phyloP scores from a whole-genome alignment of 2,888 invertebrate species.

The Spodoptera littoralis region DNA sequence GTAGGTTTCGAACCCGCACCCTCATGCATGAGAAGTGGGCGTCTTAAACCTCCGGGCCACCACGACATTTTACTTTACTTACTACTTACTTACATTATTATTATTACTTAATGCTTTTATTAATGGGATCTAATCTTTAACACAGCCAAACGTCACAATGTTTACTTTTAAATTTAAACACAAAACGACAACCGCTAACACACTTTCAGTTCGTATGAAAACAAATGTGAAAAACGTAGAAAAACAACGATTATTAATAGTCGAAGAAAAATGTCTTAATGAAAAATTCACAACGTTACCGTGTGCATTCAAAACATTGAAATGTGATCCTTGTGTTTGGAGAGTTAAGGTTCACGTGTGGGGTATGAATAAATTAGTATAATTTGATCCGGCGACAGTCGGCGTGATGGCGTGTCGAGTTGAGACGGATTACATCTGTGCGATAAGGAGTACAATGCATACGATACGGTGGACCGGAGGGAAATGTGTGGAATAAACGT shows the following conservation, averaged over 20 bases:
- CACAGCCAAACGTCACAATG: neutral
- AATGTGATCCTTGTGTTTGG: conserved; percentile 53
- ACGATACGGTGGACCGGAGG: neutral
- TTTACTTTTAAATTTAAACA: neutral
- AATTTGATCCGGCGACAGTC: conserved; percentile 67
- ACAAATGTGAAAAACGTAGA: conserved; percentile 29
- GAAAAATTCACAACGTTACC: conserved; percentile 46
- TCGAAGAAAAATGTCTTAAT: conserved; percentile 56
- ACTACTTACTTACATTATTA: no score
- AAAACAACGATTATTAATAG: conserved; percentile 46
- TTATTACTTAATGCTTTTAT: neutral
- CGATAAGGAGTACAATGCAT: conserved; percentile 19
- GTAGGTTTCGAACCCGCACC: no score
- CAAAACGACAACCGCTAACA: conserved; percentile 17
- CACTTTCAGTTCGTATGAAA: conserved; percentile 29
- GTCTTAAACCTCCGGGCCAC: no score
- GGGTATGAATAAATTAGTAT: conserved; percentile 47
- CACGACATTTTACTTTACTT: no score
- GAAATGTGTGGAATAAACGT: neutral
- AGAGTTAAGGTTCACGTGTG: conserved; percentile 45
- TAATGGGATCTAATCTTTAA: neutral
- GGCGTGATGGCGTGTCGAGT: conserved; percentile 56
- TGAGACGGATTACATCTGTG: conserved; percentile 74
- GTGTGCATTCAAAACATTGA: conserved; percentile 21
- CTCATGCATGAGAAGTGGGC: no score